Percentiles rank a stretch among this genome's conserved stretches.
Evolutionary conservation across 2,113 vertebrate species (phyloP).

Genomic region (Plecotus auritus): DNA sequence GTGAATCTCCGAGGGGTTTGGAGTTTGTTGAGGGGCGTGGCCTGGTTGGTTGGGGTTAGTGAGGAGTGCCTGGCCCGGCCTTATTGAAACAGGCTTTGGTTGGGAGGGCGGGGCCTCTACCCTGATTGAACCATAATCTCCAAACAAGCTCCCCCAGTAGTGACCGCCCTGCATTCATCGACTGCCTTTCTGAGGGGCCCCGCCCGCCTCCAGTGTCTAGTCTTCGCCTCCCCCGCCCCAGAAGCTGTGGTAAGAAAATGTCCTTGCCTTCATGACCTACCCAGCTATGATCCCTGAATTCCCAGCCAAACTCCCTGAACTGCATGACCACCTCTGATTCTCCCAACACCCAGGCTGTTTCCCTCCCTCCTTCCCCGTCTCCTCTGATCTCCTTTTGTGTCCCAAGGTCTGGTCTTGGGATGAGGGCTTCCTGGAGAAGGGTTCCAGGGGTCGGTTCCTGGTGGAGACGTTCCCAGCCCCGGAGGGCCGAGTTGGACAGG

Average conservation of each 20-base stretch:
- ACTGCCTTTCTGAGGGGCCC: slow-evolving; percentile 88
- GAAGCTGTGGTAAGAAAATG: slow-evolving; percentile 89
- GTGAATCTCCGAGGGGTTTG: background rate
- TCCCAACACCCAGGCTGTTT: slow-evolving; percentile 32
- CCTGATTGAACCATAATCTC: background rate
- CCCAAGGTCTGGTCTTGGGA: slow-evolving; percentile 91
- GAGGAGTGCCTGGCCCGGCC: background rate
- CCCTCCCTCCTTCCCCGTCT: slow-evolving; percentile 63
- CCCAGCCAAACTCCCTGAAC: background rate
- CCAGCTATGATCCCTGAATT: background rate
- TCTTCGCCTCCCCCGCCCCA: slow-evolving; percentile 88
- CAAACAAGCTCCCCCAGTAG: slow-evolving; percentile 87
- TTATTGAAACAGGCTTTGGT: background rate
- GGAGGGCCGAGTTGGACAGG: slow-evolving; percentile 64
- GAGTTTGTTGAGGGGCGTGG: background rate
- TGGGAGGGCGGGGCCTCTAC: background rate
- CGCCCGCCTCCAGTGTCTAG: slow-evolving; percentile 89
- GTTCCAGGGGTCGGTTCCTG: slow-evolving; percentile 87
- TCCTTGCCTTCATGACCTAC: background rate
- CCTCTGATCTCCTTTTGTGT: background rate
- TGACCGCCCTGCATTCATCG: slow-evolving; percentile 85
- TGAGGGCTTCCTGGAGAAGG: slow-evolving; percentile 84
- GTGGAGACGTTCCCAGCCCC: slow-evolving; percentile 83
- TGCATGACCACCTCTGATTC: background rate
- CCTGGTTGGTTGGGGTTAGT: background rate